Conservation (phyloP, 2,113 vertebrate species). For the Rhadina sibilatrix region DNA sequence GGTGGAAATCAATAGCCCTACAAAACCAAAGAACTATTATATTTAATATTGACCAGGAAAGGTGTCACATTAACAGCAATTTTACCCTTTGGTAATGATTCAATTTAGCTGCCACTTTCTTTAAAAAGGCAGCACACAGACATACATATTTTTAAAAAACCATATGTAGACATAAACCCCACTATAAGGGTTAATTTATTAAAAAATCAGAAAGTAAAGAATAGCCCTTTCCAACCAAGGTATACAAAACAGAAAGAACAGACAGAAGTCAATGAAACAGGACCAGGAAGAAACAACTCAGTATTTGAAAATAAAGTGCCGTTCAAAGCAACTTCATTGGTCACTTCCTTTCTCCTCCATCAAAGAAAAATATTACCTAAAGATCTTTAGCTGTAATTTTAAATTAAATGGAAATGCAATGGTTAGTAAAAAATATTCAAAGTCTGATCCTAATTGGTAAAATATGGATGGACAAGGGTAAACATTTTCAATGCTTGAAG, state of each 20-base stretch:
- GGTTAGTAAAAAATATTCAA: background rate
- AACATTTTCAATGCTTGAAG: background rate
- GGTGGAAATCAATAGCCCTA: background rate
- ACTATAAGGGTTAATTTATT: background rate
- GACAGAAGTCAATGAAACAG: background rate
- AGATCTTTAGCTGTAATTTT: background rate
- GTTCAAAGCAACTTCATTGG: background rate
- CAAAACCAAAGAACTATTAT: background rate
- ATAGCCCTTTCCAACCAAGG: background rate
- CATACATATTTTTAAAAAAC: rapidly evolving
- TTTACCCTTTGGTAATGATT: background rate
- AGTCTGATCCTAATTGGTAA: background rate
- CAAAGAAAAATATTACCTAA: background rate
- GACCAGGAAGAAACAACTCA: background rate
- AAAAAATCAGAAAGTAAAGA: background rate
- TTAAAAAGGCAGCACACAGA: background rate
- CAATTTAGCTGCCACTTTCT: background rate
- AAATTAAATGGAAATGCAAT: background rate
- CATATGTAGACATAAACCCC: background rate
- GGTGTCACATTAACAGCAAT: background rate
- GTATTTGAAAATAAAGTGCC: background rate
- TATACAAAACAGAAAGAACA: background rate
- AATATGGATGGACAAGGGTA: background rate
- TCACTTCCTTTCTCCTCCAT: background rate
- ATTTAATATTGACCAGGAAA: background rate